These are phyloP conservation scores for Neodiprion fabricii DNA, from an alignment of 1,140 invertebrate species.

Conservation along the genomic window DNA sequence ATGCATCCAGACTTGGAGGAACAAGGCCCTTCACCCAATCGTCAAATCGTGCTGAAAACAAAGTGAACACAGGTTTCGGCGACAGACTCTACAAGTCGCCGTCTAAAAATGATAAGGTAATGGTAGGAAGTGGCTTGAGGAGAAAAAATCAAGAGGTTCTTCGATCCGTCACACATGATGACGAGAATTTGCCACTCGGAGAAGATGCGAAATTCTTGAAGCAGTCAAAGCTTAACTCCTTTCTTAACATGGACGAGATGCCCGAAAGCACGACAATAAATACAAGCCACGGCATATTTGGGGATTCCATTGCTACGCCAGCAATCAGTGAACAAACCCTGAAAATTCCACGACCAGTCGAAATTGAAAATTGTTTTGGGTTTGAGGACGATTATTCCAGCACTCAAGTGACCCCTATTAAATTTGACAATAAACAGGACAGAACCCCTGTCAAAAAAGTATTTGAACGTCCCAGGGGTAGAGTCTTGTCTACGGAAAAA, in stretches of 20 bases:
- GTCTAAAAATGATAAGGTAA: neutral
- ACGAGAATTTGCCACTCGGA: neutral
- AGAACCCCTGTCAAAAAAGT: neutral
- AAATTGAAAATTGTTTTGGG: slow-evolving; percentile 42
- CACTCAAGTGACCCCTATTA: slow-evolving; percentile 20
- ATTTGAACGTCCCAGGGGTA: slow-evolving; percentile 19
- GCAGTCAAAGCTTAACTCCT: slow-evolving; percentile 47
- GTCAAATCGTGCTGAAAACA: neutral
- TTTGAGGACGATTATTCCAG: slow-evolving; percentile 36
- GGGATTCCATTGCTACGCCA: slow-evolving; percentile 38
- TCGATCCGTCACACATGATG: neutral
- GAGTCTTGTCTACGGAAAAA: slow-evolving; percentile 4
- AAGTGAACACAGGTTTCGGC: neutral
- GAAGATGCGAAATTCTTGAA: slow-evolving; percentile 27
- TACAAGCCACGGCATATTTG: slow-evolving; percentile 45
- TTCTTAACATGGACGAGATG: slow-evolving; percentile 42
- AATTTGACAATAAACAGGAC: slow-evolving; percentile 11
- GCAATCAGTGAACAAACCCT: slow-evolving; percentile 27
- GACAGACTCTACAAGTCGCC: neutral
- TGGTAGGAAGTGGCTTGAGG: too few relatives aligned
- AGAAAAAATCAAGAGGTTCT: too few relatives aligned
- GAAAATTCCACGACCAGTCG: slow-evolving; percentile 12
- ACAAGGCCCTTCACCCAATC: too few relatives aligned
- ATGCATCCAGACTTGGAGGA: neutral
- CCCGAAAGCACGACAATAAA: slow-evolving; percentile 37